Conservation (phyloP, 1,140 invertebrate genomes). For the Sarcophaga peregrina region DNA sequence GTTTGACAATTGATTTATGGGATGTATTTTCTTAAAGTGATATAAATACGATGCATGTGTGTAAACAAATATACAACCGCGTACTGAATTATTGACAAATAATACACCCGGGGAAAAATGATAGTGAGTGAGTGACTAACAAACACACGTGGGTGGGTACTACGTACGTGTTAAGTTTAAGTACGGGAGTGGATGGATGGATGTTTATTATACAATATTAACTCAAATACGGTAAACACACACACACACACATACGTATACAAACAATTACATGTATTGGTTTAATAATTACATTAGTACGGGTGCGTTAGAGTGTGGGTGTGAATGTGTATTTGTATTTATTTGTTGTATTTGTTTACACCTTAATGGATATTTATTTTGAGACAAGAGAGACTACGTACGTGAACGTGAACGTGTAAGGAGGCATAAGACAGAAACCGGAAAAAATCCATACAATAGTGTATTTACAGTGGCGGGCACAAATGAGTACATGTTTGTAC, state of each 20-base stretch:
- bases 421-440: conserved; percentile 2
- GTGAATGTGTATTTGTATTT: neutral
- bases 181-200: neutral
- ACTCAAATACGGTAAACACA: neutral
- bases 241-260: neutral
- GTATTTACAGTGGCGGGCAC: too few relatives aligned
- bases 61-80: conserved; percentile 16
- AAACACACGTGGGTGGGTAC: neutral
- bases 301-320: neutral
- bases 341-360: conserved; percentile 28
- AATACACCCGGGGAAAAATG: neutral
- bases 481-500: too few relatives aligned
- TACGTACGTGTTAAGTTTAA: neutral
- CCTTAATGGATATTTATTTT: conserved; percentile 41
- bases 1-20: conserved; percentile 39
- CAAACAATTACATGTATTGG: too few relatives aligned
- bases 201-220: neutral
- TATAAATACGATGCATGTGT: conserved; percentile 7
- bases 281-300: too few relatives aligned
- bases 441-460: too few relatives aligned
- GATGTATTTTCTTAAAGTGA: conserved; percentile 28
- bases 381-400: neutral
- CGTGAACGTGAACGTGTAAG: too few relatives aligned
- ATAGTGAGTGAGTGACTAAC: too few relatives aligned
- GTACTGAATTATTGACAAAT: too few relatives aligned